phyloP scores from a whole-genome alignment of 2,888 invertebrate species.

The Hanleya hanleyi region DNA sequence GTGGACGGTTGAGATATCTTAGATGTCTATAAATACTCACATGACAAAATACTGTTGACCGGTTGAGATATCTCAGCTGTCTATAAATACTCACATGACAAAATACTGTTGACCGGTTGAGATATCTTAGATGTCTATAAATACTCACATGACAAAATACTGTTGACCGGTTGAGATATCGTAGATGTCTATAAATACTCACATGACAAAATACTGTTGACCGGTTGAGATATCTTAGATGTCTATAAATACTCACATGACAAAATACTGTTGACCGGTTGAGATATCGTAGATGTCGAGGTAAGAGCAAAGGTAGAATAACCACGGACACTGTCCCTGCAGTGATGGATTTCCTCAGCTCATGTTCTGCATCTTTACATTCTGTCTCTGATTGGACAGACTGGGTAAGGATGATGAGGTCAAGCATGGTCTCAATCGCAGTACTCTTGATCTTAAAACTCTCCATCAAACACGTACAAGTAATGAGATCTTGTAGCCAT shows the following conservation, averaged over 20 bases:
- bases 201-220: conserved; percentile 81
- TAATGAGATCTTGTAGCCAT: conserved; percentile 83
- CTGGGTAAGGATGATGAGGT: conserved; percentile 80
- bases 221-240: conserved; percentile 81
- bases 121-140: too few relatives aligned
- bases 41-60: too few relatives aligned
- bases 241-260: conserved; percentile 75
- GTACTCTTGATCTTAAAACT: conserved; percentile 76
- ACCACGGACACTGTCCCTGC: conserved; percentile 78
- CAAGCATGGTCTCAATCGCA: conserved; percentile 83
- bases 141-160: too few relatives aligned
- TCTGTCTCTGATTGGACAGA: conserved; percentile 69
- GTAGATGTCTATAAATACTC: conserved; percentile 19
- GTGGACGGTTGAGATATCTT: too few relatives aligned
- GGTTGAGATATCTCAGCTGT: too few relatives aligned
- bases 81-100: too few relatives aligned
- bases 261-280: conserved; percentile 82
- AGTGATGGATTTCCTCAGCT: conserved; percentile 31
- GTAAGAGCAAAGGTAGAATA: conserved; percentile 81
- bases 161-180: too few relatives aligned
- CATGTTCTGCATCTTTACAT: conserved; percentile 35
- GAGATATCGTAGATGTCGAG: conserved; percentile 80
- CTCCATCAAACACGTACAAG: conserved; percentile 80
- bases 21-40: too few relatives aligned
- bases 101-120: too few relatives aligned